A percentile compares a stretch with the other conserved stretches of the same genome.
Conservation (phyloP, 1,140 invertebrate genomes). For the Pachyrhynchus sulphureomaculatus region DNA sequence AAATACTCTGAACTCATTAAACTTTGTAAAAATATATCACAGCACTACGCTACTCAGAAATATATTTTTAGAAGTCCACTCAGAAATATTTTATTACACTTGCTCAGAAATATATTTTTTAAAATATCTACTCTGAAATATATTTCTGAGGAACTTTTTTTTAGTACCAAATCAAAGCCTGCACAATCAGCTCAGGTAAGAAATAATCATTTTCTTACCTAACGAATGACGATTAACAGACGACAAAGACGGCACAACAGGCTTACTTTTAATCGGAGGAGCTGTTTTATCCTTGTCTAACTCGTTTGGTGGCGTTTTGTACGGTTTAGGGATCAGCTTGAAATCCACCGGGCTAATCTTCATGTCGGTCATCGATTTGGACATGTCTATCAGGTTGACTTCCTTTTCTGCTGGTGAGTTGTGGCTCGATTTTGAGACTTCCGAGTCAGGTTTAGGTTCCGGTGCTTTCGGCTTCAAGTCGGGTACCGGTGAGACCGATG, state of each 20-base stretch:
- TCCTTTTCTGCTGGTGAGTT: conserved; percentile 31
- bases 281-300: conserved; percentile 34
- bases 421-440: conserved; percentile 22
- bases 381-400: conserved; percentile 25
- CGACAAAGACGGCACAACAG: conserved; percentile 25
- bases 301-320: conserved; percentile 44
- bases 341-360: conserved; percentile 29
- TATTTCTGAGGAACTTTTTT: no score
- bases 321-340: conserved; percentile 30
- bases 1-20: no score
- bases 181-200: no score
- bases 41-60: no score
- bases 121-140: no score
- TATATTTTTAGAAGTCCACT: no score
- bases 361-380: conserved; percentile 31
- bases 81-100: no score
- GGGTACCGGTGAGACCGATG: conserved; percentile 19
- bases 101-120: no score
- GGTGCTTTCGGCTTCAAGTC: conserved; percentile 10
- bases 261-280: conserved; percentile 34
- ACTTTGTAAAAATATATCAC: no score
- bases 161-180: no score
- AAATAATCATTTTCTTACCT: conserved; percentile 17
- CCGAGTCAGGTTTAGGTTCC: conserved; percentile 5
- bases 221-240: conserved; percentile 20